Percentiles rank a stretch among this genome's conserved stretches.
Conservation (phyloP, 2,888 invertebrate species). For the Poecilus cupreus region DNA sequence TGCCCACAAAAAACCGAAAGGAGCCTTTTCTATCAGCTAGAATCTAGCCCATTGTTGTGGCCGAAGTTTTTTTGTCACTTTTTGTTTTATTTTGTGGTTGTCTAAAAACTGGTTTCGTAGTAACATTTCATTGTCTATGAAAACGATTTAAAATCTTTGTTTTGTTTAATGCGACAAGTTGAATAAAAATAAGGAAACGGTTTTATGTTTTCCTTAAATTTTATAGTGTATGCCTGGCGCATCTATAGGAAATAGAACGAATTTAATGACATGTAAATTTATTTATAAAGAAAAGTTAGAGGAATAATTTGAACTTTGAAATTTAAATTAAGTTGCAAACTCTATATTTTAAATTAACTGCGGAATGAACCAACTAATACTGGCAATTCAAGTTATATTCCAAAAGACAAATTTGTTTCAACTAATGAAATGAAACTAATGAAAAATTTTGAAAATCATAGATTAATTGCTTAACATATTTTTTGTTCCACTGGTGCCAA, state of each 20-base stretch:
- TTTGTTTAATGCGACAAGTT: background rate
- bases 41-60: background rate
- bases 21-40: background rate
- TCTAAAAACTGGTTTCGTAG: conserved; percentile 37
- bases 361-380: background rate
- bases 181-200: background rate
- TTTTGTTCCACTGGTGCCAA: too few species aligned
- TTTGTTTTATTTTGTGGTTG: conserved; percentile 24
- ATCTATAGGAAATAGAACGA: conserved; percentile 4
- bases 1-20: background rate
- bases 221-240: background rate
- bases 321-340: conserved; percentile 15
- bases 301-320: conserved; percentile 21
- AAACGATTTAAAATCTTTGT: conserved; percentile 4
- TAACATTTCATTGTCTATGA: conserved; percentile 30
- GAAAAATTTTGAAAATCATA: too few species aligned
- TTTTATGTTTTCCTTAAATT: background rate
- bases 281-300: conserved; percentile 32
- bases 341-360: conserved; percentile 4
- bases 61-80: conserved; percentile 11
- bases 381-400: background rate
- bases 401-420: too few species aligned
- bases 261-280: conserved; percentile 18
- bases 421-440: too few species aligned
- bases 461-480: too few species aligned